Evolutionary conservation across 2,113 vertebrate species (phyloP).

Genomic region (Tamias sibiricus): DNA sequence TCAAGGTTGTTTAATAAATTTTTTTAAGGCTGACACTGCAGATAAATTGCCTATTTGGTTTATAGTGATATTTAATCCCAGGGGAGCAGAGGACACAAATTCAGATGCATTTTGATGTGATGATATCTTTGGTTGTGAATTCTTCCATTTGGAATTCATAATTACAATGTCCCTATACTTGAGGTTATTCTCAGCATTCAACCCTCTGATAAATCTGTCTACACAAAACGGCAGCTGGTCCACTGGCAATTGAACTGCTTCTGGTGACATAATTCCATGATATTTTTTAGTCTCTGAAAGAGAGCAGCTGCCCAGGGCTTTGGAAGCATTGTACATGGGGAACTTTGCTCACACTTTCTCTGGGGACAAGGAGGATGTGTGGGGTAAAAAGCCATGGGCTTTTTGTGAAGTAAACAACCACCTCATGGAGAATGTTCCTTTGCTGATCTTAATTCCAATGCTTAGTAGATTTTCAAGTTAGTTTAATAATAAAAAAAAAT

Average conservation of each 20-base stretch:
- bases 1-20: background rate
- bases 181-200: constrained; percentile 71
- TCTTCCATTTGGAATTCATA: constrained; percentile 72
- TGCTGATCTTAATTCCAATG: background rate
- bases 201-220: constrained; percentile 60
- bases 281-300: constrained; percentile 63
- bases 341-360: constrained; percentile 51
- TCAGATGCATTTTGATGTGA: constrained; percentile 58
- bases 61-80: constrained; percentile 57
- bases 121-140: constrained; percentile 58
- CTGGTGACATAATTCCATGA: constrained; percentile 67
- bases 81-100: constrained; percentile 20
- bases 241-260: constrained; percentile 68
- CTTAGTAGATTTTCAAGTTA: constrained; percentile 26
- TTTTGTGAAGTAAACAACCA: background rate
- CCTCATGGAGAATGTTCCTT: background rate
- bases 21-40: constrained; percentile 33
- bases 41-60: constrained; percentile 68
- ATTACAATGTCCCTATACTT: constrained; percentile 68
- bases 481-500: background rate
- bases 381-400: background rate
- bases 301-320: constrained; percentile 70
- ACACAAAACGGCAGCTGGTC: constrained; percentile 76
- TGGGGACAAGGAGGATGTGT: constrained; percentile 8
- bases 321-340: background rate